Evolutionary conservation across 2,113 vertebrate species (phyloP), one percentile per base, ranked within the genome.

Genomic region (Ceuthmochares aereus): DNA sequence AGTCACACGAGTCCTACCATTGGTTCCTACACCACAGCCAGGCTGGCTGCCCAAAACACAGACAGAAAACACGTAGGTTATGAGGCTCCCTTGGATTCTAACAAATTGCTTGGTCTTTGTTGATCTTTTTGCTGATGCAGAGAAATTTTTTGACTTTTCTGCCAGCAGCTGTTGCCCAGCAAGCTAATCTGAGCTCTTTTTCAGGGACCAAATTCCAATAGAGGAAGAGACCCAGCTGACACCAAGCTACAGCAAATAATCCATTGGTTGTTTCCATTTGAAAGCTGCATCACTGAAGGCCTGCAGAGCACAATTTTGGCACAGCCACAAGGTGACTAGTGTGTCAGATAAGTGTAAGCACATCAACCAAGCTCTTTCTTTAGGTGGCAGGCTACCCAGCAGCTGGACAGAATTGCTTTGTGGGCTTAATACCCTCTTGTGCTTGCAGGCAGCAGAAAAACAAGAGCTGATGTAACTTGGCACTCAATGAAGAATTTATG

Each of bases 321-420:
- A 72, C 36, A 62, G 19, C 21, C 70, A 52, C 52, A 29, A 68
- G 59, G 81, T 81, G 54, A 92, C 81, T 67, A 82, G 27, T 22
- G 23, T 49, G 68, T 84, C 85, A 72, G 42, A 43, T n/a, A 36
- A 37, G 27, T 23, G 52, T 5, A 85, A 25, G 34, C 6, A 43
- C 68, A 60, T 55, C 0, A 1, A 29, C 23, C 3, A 0, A 0
- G 1, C n/a, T 68, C 30, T 34, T 54, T 47, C 23, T 85, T 52
- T 45, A 54, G 14, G 45, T 74, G 43, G 32, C 54, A 74, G 32
- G 40, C 37, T 54, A 70, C 45, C 56, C 15, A 4, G 26, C 30
- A 37, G 26, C 40, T 59, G 76, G 58, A 67, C 30, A 45, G 62
- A 77, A 77, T 60, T 32, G 34, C 13, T 34, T 0, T 12, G 10